phyloP scores from a whole-genome alignment of 2,797 vertebrate genomes.

The Scolopax rusticola region DNA sequence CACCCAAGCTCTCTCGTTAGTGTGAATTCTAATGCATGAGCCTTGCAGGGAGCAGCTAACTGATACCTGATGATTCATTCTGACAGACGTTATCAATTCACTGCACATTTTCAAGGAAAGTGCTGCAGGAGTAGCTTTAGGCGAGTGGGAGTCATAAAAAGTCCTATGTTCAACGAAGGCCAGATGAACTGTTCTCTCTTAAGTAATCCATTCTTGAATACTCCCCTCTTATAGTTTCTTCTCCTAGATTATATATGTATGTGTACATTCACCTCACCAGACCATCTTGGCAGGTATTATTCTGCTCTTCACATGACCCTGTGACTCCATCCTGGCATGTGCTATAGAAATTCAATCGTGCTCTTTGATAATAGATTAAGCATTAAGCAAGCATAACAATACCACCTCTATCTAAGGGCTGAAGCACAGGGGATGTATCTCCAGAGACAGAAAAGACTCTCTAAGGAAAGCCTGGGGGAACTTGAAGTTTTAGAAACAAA shows the following conservation, averaged over 20 bases:
- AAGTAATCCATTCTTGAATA: background rate
- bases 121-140: background rate
- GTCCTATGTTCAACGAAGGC: background rate
- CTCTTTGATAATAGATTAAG: background rate
- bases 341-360: background rate
- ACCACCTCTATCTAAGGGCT: background rate
- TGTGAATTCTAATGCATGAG: background rate
- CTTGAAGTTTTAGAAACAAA: background rate
- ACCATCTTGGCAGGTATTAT: background rate
- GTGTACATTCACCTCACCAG: background rate
- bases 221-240: background rate
- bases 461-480: background rate
- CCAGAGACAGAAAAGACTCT: background rate
- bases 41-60: background rate
- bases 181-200: background rate
- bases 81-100: conserved; percentile 29
- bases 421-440: background rate
- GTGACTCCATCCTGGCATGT: background rate
- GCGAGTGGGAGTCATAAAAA: background rate
- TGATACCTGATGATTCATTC: conserved; percentile 26
- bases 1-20: background rate
- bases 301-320: background rate
- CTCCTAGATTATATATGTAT: background rate
- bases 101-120: background rate
- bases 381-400: background rate